Percentiles rank a stretch among this genome's conserved stretches.
These are phyloP conservation scores for Microtus ochrogaster DNA, from an alignment of 2,113 vertebrate species.

Conservation along the genomic window DNA sequence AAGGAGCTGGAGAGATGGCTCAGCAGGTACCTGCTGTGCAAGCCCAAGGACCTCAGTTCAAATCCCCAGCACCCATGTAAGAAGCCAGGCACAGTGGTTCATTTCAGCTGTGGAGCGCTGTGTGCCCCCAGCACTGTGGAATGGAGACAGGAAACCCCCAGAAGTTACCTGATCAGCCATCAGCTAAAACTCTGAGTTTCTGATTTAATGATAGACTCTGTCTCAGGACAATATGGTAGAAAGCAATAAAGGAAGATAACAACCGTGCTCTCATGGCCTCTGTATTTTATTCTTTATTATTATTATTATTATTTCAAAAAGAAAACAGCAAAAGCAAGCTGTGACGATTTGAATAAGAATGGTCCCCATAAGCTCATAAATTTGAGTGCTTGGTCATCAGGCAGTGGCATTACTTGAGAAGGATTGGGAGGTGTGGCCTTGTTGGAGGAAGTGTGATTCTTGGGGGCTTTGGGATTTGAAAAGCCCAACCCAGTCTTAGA, in stretches of 20 bases:
- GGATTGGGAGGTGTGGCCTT: neutral
- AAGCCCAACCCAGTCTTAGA: neutral
- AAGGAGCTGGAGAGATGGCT: neutral
- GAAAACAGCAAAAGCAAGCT: neutral
- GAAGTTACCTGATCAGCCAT: neutral
- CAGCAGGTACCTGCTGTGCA: neutral
- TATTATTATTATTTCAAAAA: neutral
- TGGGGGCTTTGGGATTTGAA: neutral
- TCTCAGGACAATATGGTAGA: neutral
- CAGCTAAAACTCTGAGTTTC: neutral
- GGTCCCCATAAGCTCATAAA: neutral
- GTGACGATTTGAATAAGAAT: neutral
- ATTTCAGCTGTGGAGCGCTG: neutral
- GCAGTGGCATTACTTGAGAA: neutral
- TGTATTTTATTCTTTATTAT: neutral
- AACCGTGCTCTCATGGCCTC: neutral
- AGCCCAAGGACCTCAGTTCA: neutral
- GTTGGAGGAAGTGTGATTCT: neutral
- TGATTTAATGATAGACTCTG: neutral
- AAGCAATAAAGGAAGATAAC: neutral
- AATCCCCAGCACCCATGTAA: neutral
- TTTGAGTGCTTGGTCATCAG: neutral
- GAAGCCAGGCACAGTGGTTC: neutral
- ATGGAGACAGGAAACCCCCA: neutral
- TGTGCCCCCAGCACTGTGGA: neutral